These are phyloP conservation scores for Noctua comes DNA, from an alignment of 2,888 invertebrate species.

Conservation along the genomic window DNA sequence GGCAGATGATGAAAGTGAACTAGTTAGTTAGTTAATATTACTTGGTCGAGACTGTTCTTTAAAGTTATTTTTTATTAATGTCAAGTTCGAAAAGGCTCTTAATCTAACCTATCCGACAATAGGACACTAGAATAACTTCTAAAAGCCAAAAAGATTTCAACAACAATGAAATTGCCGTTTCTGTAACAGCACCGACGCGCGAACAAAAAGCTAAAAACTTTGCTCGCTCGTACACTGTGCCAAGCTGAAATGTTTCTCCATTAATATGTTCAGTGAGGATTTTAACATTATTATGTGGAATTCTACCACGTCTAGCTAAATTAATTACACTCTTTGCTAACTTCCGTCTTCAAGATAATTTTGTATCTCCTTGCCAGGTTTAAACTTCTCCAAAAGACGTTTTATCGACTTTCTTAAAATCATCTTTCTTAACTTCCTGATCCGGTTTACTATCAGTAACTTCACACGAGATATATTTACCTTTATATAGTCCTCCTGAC, in stretches of 20 bases:
- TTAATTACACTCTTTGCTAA: conserved; percentile 44
- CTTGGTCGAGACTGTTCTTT: neutral
- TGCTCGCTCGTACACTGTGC: conserved; percentile 45
- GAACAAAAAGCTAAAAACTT: conserved; percentile 51
- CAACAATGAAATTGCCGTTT: conserved; percentile 47
- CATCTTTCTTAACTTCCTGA: neutral
- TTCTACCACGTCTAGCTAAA: conserved; percentile 38
- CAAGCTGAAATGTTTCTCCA: conserved; percentile 56
- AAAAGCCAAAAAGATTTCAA: conserved; percentile 43
- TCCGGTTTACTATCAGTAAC: neutral
- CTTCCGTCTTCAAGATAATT: conserved; percentile 36
- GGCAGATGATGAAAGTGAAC: too few species aligned
- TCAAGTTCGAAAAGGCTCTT: neutral
- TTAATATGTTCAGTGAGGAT: conserved; percentile 53
- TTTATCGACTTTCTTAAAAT: conserved; percentile 17
- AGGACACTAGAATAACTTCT: conserved; percentile 15
- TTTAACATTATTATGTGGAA: conserved; percentile 41
- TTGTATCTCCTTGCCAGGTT: conserved; percentile 24
- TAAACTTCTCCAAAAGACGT: neutral
- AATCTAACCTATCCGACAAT: conserved; percentile 2
- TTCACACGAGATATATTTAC: neutral
- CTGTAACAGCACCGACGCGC: conserved; percentile 23
- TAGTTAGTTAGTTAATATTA: neutral
- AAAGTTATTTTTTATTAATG: neutral
- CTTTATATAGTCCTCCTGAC: neutral